A percentile compares a stretch with the other conserved stretches of the same genome.
Conservation (phyloP, 2,888 invertebrate species). For the Macaria notata region DNA sequence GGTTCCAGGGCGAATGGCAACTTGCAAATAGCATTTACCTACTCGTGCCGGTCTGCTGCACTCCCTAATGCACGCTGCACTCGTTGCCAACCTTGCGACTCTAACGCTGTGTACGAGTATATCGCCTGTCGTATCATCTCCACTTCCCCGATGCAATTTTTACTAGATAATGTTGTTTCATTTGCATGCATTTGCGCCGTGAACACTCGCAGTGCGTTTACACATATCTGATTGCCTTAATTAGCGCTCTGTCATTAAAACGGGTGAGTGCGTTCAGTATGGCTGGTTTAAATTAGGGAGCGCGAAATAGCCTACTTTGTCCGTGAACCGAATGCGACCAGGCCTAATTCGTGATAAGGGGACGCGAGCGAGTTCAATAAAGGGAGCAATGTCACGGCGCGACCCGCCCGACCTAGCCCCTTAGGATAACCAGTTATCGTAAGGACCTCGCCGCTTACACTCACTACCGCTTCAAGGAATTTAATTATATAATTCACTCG, state of each 20-base stretch:
- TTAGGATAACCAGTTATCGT: conserved; percentile 60
- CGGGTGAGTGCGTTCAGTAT: conserved; percentile 60
- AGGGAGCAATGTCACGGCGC: conserved; percentile 64
- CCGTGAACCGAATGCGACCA: conserved; percentile 68
- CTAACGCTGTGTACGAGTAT: conserved; percentile 23
- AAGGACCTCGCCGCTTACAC: conserved; percentile 42
- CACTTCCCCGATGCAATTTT: conserved; percentile 9
- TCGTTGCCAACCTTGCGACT: conserved; percentile 46
- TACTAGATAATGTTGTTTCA: conserved; percentile 29
- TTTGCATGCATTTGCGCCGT: conserved; percentile 36
- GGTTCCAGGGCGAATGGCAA: conserved; percentile 56
- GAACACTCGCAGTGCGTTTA: conserved; percentile 48
- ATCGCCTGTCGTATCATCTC: conserved; percentile 36
- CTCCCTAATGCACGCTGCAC: conserved; percentile 54
- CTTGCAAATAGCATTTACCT: conserved; percentile 73
- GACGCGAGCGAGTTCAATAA: conserved; percentile 66
- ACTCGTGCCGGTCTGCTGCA: conserved; percentile 51
- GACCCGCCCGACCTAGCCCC: conserved; percentile 48
- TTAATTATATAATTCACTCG: conserved; percentile 20
- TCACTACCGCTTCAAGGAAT: conserved; percentile 34
- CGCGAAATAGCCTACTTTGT: conserved; percentile 68
- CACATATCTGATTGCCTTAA: conserved; percentile 73
- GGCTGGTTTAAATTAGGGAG: conserved; percentile 71
- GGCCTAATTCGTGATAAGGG: conserved; percentile 75
- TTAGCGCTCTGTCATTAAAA: conserved; percentile 69